Percentiles rank a stretch among this genome's conserved stretches.
Conservation (phyloP, 2,888 invertebrate species). For the Rhingia rostrata region DNA sequence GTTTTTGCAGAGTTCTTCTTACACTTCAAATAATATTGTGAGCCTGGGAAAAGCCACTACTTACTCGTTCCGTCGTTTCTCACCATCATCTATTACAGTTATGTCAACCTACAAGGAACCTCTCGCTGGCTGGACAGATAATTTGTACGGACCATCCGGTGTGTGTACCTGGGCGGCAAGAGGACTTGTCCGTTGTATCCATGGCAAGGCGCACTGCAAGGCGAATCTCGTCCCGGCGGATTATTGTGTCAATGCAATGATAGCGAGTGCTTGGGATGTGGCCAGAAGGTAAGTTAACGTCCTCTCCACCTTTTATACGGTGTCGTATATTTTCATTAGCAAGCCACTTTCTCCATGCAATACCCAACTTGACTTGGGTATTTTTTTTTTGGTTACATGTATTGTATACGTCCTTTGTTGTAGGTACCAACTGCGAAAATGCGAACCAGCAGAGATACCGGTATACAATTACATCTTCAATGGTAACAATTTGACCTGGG, state of each 20-base stretch:
- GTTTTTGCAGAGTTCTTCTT: constrained; percentile 49
- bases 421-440: constrained; percentile 75
- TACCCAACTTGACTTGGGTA: constrained; percentile 7
- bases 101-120: constrained; percentile 83
- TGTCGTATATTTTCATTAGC: constrained; percentile 69
- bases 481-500: constrained; percentile 83
- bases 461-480: constrained; percentile 83
- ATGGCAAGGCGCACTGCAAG: constrained; percentile 80
- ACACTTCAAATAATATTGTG: constrained; percentile 22
- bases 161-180: constrained; percentile 82
- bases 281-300: constrained; percentile 79
- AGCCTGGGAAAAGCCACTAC: constrained; percentile 13
- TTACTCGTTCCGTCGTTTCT: constrained; percentile 18
- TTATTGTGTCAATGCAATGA: constrained; percentile 83
- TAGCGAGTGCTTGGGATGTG: constrained; percentile 83
- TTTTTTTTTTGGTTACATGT: constrained; percentile 8
- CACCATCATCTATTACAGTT: constrained; percentile 77
- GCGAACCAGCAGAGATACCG: constrained; percentile 79
- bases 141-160: constrained; percentile 83
- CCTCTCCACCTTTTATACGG: constrained; percentile 28
- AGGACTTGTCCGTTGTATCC: constrained; percentile 82
- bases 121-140: constrained; percentile 83
- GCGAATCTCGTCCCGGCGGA: constrained; percentile 83
- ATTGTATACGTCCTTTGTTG: background rate
- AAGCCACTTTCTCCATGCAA: constrained; percentile 39